Evolutionary conservation across 2,113 vertebrate genomes (phyloP).

Genomic region (Furnarius figulus): DNA sequence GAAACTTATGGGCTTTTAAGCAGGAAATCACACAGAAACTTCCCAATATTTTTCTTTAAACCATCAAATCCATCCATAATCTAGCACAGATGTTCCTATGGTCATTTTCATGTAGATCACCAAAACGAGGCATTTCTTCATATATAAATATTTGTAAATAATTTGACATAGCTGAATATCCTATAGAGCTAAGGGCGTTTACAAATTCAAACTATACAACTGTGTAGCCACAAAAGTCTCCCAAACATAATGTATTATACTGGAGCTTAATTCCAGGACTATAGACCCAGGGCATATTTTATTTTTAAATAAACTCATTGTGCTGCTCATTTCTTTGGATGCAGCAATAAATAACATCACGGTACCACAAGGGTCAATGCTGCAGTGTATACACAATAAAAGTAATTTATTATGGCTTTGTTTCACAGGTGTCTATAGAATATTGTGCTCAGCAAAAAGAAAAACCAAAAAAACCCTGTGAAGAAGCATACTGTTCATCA

Average conservation of each 20-base stretch:
- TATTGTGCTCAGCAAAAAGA: slow-evolving; percentile 33
- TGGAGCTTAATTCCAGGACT: neutral
- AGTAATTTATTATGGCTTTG: slow-evolving; percentile 44
- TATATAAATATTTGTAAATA: neutral
- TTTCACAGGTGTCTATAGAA: slow-evolving; percentile 52
- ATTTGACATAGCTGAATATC: neutral
- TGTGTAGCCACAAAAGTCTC: neutral
- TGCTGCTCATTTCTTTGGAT: neutral
- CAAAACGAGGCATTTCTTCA: neutral
- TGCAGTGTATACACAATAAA: neutral
- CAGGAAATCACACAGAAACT: neutral
- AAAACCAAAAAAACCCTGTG: neutral
- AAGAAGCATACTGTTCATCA: slow-evolving; percentile 33
- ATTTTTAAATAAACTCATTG: neutral
- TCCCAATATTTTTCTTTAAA: neutral
- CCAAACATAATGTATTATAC: neutral
- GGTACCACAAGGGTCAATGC: neutral
- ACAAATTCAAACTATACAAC: neutral
- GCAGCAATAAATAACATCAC: neutral
- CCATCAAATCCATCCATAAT: neutral
- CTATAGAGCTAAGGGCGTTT: neutral
- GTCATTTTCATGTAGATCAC: neutral
- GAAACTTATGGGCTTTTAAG: neutral
- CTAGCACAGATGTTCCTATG: neutral
- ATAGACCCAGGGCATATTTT: neutral